Conservation (phyloP, 35 echinoderm and acorn worm genomes). For the Heliocidaris tuberculata region DNA sequence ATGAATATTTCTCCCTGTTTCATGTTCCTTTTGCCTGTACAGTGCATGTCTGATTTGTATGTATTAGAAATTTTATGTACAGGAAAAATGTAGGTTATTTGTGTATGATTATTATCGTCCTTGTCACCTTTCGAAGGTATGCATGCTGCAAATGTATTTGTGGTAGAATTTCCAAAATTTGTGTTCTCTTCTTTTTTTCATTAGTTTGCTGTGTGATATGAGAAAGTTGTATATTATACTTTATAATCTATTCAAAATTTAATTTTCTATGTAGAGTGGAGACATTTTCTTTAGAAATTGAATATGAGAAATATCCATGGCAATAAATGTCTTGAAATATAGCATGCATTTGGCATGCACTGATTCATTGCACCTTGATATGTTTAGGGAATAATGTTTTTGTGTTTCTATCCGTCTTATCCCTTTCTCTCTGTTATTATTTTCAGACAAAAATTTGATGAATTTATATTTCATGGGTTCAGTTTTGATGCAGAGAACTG, state of each 20-base stretch:
- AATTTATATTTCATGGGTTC: not conserved
- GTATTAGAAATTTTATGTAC: not conserved
- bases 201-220: not conserved
- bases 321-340: slow-evolving; percentile 13
- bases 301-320: not conserved
- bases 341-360: not conserved
- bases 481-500: not conserved
- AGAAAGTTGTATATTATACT: not conserved
- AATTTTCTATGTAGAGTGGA: not conserved
- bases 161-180: not conserved
- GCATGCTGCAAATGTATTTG: slow-evolving; percentile 4
- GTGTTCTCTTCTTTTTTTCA: not conserved
- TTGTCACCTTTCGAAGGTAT: not conserved
- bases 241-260: slow-evolving; percentile 12
- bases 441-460: not conserved
- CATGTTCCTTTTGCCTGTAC: not conserved
- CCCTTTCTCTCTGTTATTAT: not conserved
- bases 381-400: not conserved
- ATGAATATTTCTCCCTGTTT: not conserved
- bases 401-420: not conserved
- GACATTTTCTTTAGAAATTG: not conserved
- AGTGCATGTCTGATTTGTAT: not conserved
- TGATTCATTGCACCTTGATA: not conserved
- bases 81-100: not conserved
- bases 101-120: not conserved